phyloP scores from a whole-genome alignment of 2,888 invertebrate species.

The Drosophila villosipedis region DNA sequence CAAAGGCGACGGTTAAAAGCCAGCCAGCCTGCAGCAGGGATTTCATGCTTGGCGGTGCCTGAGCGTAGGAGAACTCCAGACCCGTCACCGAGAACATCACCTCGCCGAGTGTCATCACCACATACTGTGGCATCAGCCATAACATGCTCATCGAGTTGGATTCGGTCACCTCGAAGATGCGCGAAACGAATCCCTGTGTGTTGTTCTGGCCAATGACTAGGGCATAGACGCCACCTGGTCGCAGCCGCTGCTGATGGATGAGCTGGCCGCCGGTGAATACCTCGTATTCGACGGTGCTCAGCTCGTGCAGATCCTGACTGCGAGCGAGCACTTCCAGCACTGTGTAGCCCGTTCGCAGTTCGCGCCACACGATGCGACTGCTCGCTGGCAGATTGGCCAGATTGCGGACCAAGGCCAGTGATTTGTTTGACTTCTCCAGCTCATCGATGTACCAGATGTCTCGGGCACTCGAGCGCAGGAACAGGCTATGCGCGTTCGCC shows the following conservation, averaged over 20 bases:
- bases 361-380: conserved; percentile 66
- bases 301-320: conserved; percentile 61
- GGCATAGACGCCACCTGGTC: conserved; percentile 83
- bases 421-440: conserved; percentile 78
- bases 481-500: conserved; percentile 67
- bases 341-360: conserved; percentile 36
- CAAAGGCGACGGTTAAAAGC: conserved; percentile 96
- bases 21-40: conserved; percentile 96
- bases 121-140: conserved; percentile 89
- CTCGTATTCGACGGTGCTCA: conserved; percentile 65
- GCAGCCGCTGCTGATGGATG: conserved; percentile 42
- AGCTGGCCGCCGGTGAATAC: conserved; percentile 51
- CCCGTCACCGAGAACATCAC: conserved; percentile 90
- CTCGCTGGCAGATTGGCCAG: conserved; percentile 67
- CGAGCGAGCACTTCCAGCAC: conserved; percentile 57
- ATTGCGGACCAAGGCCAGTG: conserved; percentile 72
- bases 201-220: conserved; percentile 65
- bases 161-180: conserved; percentile 67
- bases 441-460: conserved; percentile 75
- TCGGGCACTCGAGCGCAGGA: conserved; percentile 47
- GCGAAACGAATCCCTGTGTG: conserved; percentile 24
- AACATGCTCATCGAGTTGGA: conserved; percentile 87
- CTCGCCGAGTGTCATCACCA: conserved; percentile 88
- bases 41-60: conserved; percentile 93
- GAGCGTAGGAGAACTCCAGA: conserved; percentile 89